These are phyloP conservation scores for Neotoxoptera formosana DNA, from an alignment of 1,140 invertebrate species.

Conservation along the genomic window DNA sequence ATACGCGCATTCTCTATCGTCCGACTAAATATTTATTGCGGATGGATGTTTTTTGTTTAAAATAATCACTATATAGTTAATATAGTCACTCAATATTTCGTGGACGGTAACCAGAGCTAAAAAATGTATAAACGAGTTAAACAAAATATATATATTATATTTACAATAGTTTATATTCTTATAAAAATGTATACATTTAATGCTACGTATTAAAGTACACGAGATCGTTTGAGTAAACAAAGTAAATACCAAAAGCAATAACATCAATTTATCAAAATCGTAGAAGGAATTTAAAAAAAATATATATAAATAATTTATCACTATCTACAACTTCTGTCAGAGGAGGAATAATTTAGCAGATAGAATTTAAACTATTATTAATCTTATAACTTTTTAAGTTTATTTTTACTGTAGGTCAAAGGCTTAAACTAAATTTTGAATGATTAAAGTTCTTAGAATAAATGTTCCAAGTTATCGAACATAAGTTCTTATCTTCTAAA, in stretches of 20 bases:
- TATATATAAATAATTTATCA: neutral
- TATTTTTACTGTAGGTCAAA: too few species aligned
- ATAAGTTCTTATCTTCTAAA: neutral
- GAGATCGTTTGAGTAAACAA: neutral
- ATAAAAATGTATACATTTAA: slow-evolving; percentile 15
- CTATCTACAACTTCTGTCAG: neutral
- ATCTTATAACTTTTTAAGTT: neutral
- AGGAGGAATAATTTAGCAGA: neutral
- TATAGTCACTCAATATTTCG: neutral
- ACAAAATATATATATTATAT: neutral
- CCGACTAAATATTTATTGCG: neutral
- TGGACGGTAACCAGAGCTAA: neutral
- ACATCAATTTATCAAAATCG: neutral
- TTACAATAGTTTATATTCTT: neutral
- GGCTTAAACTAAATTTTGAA: neutral
- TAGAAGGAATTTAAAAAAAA: neutral
- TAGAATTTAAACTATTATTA: neutral
- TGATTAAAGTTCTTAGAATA: neutral
- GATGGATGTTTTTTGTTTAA: neutral
- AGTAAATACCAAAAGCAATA: neutral
- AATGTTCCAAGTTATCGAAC: neutral
- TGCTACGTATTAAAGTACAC: neutral
- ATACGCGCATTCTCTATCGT: neutral
- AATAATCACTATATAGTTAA: neutral
- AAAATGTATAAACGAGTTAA: neutral